Evolutionary conservation across 2,113 vertebrate species (phyloP).

Genomic region (Lophochroa leadbeateri): DNA sequence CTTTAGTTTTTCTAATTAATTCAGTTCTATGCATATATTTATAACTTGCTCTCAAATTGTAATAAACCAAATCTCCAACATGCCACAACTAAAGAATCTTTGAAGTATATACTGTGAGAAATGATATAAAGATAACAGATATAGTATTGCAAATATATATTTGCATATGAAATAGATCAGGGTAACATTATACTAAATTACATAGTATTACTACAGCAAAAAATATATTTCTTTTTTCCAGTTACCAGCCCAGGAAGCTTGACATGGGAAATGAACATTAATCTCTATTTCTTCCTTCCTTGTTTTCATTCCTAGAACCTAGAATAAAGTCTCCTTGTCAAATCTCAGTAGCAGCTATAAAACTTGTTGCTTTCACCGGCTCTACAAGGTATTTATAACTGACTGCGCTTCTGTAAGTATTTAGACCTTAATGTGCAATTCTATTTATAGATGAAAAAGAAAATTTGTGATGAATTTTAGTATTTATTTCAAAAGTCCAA

Average conservation of each 20-base stretch:
- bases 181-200: neutral
- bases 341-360: neutral
- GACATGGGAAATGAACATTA: neutral
- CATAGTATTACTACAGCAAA: neutral
- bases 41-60: neutral
- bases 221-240: neutral
- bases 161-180: constrained; percentile 41
- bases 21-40: neutral
- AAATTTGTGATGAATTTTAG: neutral
- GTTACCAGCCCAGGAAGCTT: neutral
- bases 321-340: neutral
- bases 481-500: neutral
- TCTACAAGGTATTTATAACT: neutral
- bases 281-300: neutral
- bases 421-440: neutral
- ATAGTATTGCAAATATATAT: neutral
- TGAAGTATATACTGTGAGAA: constrained; percentile 35
- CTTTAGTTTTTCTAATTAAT: neutral
- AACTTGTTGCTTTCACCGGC: neutral
- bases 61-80: neutral
- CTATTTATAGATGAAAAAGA: neutral
- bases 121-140: constrained; percentile 4
- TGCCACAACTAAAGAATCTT: constrained; percentile 14
- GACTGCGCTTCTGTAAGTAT: neutral
- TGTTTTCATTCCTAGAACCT: neutral